These are phyloP conservation scores for Platorchestia sp. DNA, from an alignment of 1,140 invertebrate species.

Conservation along the genomic window DNA sequence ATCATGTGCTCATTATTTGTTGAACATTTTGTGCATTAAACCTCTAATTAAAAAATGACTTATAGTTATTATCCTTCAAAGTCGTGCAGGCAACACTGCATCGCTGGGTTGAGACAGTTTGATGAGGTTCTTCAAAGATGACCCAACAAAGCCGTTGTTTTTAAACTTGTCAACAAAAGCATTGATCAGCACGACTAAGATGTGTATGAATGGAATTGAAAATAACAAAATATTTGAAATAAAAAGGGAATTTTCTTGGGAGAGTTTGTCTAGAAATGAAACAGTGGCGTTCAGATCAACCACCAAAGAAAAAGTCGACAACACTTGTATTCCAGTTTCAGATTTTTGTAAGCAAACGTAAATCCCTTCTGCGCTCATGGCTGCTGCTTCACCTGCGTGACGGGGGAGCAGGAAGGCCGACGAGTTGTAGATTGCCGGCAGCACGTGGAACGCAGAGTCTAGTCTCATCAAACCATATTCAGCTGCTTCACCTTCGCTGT, in stretches of 20 bases:
- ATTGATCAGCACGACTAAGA: not conserved
- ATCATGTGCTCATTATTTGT: not conserved
- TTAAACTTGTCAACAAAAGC: not conserved
- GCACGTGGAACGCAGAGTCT: not conserved
- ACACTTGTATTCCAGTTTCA: not conserved
- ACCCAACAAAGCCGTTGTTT: not conserved
- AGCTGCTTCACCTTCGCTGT: not conserved
- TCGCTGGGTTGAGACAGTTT: not conserved
- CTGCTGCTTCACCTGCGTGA: not conserved
- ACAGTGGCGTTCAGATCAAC: not conserved
- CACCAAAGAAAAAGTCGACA: not conserved
- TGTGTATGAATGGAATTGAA: not conserved
- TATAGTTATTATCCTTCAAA: not conserved
- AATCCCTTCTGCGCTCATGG: not conserved
- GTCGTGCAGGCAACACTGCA: not conserved
- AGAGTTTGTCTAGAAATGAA: not conserved
- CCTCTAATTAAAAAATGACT: not conserved
- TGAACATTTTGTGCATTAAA: constrained; percentile 22
- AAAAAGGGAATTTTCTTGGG: not conserved
- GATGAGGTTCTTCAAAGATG: not conserved
- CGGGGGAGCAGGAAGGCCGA: not conserved
- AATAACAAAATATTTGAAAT: not conserved
- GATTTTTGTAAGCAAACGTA: not conserved
- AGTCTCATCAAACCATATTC: not conserved
- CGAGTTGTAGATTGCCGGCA: not conserved